Base-by-base conservation (phyloP, 1,140 invertebrate species). In the Drosophila serrata region DNA sequence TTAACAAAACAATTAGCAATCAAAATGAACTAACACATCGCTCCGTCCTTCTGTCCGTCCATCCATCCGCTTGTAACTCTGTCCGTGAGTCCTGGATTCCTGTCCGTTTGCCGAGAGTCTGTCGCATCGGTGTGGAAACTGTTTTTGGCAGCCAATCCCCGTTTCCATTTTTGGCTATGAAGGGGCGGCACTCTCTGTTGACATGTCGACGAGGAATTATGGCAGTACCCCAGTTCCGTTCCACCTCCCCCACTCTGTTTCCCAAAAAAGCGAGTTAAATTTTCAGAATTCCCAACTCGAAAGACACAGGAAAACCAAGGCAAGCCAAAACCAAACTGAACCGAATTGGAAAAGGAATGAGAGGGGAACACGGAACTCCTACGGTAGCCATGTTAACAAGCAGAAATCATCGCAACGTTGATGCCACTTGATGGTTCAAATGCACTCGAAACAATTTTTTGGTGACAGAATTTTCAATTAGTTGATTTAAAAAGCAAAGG, bases 1-100 rank as follows among this genome's bases (percentile, higher is more conserved):
- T 90, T 91, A 91, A 88, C 88, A 91, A 91, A 91, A 88, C 88
- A 91, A 91, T 91, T 91, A 91, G 88, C 88, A 91, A 91, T 91
- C 88, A 91, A 88, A 91, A 91, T 91, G 88, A 91, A 85, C 88
- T 91, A 91, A 91, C 88, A 91, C 84, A 42, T 64, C 72, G 59
- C 62, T 60, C 67, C 37, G 46, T 75, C 61, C 43, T 42, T 17
- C 40, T 55, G 45, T 55, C 59, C 35, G 43, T 42, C 37, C 57
- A 42, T 72, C 29, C 68, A 11, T 42, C 64, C n/a, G 37, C 22
- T 61, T 61, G 35, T 24, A 53, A 55, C 49, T 61, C 59, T 33
- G 48, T 33, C 49, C 43, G n/a, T 37, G 22, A 11, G n/a, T 17
- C 33, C 45, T 9, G 46, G 27, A 60, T 29, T 61, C 59, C 19